phyloP scores from a whole-genome alignment of 2,113 vertebrate genomes.

The Orthonyx spaldingii region DNA sequence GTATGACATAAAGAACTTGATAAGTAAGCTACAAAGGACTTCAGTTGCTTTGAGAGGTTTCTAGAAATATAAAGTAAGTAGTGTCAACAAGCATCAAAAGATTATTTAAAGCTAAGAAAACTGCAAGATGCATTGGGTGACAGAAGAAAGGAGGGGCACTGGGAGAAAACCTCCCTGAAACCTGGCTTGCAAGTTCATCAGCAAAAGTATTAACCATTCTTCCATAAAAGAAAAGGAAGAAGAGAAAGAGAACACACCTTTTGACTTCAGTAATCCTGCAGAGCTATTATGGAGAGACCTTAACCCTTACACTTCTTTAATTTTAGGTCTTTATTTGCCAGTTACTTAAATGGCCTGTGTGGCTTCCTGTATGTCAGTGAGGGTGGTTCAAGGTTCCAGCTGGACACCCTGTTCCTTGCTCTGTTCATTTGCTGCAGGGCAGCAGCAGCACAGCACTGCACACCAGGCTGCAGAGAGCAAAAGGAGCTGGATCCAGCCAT shows the following conservation, averaged over 20 bases:
- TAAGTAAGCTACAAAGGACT: slow-evolving; percentile 17
- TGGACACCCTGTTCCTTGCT: not conserved
- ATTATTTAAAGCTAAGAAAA: not conserved
- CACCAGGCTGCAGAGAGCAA: not conserved
- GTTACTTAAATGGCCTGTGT: not conserved
- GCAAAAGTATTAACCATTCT: not conserved
- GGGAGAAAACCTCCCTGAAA: not conserved
- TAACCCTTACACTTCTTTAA: not conserved
- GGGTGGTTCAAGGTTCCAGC: not conserved
- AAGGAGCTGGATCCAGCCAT: not conserved
- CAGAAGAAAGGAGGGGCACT: not conserved
- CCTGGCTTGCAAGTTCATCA: not conserved
- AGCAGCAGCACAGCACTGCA: not conserved
- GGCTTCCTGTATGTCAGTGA: not conserved
- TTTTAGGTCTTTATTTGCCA: not conserved
- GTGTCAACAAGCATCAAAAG: slow-evolving; percentile 12
- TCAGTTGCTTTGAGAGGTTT: not conserved
- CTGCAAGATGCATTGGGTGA: not conserved
- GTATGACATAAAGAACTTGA: not conserved
- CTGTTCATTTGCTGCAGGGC: not conserved
- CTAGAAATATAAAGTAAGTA: not conserved
- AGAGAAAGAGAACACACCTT: not conserved
- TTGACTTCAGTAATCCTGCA: not conserved
- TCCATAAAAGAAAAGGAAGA: not conserved
- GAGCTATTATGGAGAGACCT: not conserved